phyloP scores from a whole-genome alignment of 2,113 vertebrate genomes.

The Ardeotis arabs region DNA sequence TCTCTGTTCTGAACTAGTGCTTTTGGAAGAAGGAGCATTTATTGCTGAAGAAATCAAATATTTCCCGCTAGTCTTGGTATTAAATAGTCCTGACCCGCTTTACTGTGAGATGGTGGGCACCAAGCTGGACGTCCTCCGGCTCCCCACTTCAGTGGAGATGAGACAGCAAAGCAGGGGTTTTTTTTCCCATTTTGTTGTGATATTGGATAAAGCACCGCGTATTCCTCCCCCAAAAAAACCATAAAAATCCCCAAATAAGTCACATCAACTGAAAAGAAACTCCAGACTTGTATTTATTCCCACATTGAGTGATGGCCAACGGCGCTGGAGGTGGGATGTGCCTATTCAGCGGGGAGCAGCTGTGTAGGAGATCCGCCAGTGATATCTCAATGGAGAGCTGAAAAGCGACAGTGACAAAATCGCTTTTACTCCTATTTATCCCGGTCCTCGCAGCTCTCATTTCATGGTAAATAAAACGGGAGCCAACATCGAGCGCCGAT shows the following conservation, averaged over 20 bases:
- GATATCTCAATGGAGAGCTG: not conserved
- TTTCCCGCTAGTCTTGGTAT: not conserved
- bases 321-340: not conserved
- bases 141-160: not conserved
- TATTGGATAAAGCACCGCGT: not conserved
- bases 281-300: not conserved
- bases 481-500: rapidly evolving
- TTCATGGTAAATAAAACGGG: not conserved
- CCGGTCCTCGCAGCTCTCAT: not conserved
- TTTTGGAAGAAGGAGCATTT: not conserved
- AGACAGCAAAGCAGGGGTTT: not conserved
- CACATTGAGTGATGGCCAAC: not conserved
- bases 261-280: not conserved
- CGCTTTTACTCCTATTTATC: not conserved
- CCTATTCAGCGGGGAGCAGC: not conserved
- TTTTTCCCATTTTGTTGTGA: not conserved
- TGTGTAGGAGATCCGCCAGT: slow-evolving; percentile 10
- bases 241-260: not conserved
- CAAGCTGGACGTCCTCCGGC: rapidly evolving
- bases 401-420: not conserved
- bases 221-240: not conserved
- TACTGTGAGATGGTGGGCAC: rapidly evolving
- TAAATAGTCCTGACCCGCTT: not conserved
- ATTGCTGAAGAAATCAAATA: not conserved
- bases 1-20: not conserved